Percentiles rank a stretch among this genome's conserved stretches.
Evolutionary conservation across 2,888 invertebrate species (phyloP).

Genomic region (Nephrotoma guestfalica): DNA sequence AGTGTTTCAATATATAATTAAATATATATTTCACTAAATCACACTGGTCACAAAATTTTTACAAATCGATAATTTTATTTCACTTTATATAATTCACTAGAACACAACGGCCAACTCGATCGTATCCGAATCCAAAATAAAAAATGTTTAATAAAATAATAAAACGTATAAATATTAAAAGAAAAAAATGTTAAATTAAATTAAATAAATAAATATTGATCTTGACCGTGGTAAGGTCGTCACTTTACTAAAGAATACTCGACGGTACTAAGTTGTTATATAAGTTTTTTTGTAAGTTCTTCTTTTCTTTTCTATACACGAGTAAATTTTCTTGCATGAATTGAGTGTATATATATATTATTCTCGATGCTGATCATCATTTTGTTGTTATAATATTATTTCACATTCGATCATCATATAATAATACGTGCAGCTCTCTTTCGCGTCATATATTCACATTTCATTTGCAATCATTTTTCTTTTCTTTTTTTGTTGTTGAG

Average conservation of each 20-base stretch:
- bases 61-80: not conserved
- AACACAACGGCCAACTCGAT: not conserved
- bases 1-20: not conserved
- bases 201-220: conserved; percentile 1
- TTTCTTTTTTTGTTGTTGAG: not conserved
- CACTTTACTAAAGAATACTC: conserved; percentile 32
- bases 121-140: not conserved
- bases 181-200: not conserved
- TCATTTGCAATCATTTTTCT: conserved; percentile 3
- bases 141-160: not conserved
- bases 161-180: not conserved
- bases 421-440: conserved; percentile 7
- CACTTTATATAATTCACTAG: not conserved
- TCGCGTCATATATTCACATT: conserved; percentile 1
- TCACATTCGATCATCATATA: conserved; percentile 13
- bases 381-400: conserved; percentile 10
- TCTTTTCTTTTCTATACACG: conserved; percentile 9
- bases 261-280: conserved; percentile 33
- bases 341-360: conserved; percentile 2
- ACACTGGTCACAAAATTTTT: not conserved
- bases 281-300: conserved; percentile 30
- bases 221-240: conserved; percentile 33
- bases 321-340: not conserved
- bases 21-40: not conserved
- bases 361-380: conserved; percentile 14